Evolutionary conservation across 2,797 vertebrate species (phyloP).

Genomic region (Fistularia commersonii): DNA sequence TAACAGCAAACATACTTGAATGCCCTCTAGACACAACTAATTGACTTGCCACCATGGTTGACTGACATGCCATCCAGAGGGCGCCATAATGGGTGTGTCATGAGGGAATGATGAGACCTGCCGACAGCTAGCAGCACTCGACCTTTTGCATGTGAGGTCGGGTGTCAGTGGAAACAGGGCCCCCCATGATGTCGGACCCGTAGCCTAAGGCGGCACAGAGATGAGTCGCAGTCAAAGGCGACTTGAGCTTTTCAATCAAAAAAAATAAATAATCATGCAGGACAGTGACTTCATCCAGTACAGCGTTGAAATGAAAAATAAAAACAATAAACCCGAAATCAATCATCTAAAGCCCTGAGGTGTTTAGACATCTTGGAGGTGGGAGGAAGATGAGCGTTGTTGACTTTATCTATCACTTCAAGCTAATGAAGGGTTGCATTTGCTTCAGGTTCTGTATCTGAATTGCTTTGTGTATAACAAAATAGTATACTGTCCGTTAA

Average conservation of each 20-base stretch:
- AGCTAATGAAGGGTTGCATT: constrained; percentile 25
- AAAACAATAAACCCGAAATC: constrained; percentile 70
- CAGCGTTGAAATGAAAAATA: constrained; percentile 57
- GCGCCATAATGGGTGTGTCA: constrained; percentile 76
- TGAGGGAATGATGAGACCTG: constrained; percentile 79
- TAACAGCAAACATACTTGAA: constrained; percentile 24
- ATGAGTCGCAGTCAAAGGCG: constrained; percentile 35
- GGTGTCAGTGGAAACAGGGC: constrained; percentile 55
- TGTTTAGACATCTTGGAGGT: constrained; percentile 52
- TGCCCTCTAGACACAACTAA: constrained; percentile 74
- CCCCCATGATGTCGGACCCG: constrained; percentile 43
- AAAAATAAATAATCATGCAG: constrained; percentile 28
- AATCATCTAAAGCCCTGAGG: constrained; percentile 59
- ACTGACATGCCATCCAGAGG: constrained; percentile 81
- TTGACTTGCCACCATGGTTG: constrained; percentile 87
- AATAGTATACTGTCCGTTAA: background rate
- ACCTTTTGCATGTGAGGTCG: constrained; percentile 58
- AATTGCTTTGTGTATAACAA: background rate
- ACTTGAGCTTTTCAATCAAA: constrained; percentile 67
- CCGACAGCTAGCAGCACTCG: constrained; percentile 70
- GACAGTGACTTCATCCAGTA: constrained; percentile 59
- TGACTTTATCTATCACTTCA: constrained; percentile 49
- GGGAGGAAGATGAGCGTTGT: constrained; percentile 45
- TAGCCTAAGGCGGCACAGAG: constrained; percentile 46
- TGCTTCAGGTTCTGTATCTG: background rate